Conservation (phyloP, 2,888 invertebrate species). For the Tipula lateralis region DNA sequence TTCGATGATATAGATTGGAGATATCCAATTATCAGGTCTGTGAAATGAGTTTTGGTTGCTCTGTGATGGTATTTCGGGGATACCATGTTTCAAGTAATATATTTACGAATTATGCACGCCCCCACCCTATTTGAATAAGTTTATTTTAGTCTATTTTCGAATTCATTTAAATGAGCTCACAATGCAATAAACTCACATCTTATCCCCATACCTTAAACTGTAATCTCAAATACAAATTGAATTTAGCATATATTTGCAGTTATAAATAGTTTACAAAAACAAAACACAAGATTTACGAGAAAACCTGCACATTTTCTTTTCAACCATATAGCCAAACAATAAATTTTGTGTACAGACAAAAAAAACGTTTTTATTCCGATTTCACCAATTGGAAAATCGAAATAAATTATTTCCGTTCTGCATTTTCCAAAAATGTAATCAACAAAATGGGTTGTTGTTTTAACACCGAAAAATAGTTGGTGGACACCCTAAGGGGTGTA, state of each 20-base stretch:
- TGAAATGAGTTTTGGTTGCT: no score
- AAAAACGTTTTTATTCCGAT: background rate
- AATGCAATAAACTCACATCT: no score
- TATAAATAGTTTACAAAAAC: background rate
- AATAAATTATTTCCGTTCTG: background rate
- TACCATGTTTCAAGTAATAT: no score
- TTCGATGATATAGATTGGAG: no score
- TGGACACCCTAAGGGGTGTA: background rate
- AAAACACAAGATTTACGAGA: background rate
- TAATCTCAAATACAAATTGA: background rate
- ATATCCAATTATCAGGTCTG: no score
- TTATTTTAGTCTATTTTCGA: no score
- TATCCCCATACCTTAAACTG: no score
- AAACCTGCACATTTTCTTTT: background rate
- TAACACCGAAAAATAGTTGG: background rate
- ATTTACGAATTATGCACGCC: no score
- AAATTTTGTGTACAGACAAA: background rate
- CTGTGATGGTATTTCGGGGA: no score
- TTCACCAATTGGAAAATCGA: background rate
- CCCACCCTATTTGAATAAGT: no score
- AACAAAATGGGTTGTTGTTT: no score
- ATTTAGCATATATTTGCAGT: background rate
- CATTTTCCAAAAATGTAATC: background rate
- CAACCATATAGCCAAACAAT: background rate
- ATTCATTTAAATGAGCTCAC: no score